Evolutionary conservation across 2,888 invertebrate species (phyloP).

Genomic region (Podotricha telesiphe): DNA sequence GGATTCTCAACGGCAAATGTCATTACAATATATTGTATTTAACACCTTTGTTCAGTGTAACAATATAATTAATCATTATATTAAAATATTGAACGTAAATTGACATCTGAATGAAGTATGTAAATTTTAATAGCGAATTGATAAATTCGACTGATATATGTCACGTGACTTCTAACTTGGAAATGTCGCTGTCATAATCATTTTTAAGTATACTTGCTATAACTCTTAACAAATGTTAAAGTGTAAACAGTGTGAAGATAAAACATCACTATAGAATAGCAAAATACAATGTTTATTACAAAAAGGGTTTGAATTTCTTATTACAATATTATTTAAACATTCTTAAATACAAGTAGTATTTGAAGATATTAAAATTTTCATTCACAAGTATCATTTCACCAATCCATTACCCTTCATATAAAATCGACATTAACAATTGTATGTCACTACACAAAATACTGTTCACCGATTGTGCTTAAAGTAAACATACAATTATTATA

Average conservation of each 20-base stretch:
- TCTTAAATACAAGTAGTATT: background rate
- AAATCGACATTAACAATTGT: slow-evolving; percentile 23
- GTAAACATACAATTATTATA: slow-evolving; percentile 28
- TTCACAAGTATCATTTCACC: slow-evolving; percentile 13
- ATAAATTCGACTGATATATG: background rate
- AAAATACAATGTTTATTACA: background rate
- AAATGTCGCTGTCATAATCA: background rate
- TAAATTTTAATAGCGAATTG: background rate
- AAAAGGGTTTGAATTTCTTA: too few relatives aligned
- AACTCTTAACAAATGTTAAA: background rate
- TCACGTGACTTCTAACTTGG: background rate
- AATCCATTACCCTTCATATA: background rate
- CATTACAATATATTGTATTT: background rate
- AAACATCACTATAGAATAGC: background rate
- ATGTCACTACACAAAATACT: slow-evolving; percentile 60
- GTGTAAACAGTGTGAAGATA: background rate
- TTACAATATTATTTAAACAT: too few relatives aligned
- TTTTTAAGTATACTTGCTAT: background rate
- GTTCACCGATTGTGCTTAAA: slow-evolving; percentile 50
- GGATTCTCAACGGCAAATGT: background rate
- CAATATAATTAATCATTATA: too few relatives aligned
- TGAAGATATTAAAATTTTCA: background rate
- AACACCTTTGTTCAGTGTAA: too few relatives aligned
- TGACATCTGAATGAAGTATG: background rate
- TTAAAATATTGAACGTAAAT: background rate